Evolutionary conservation across 2,888 invertebrate genomes (phyloP), one percentile per base, ranked within the genome.

Genomic region (Chrysolina oricalcia): DNA sequence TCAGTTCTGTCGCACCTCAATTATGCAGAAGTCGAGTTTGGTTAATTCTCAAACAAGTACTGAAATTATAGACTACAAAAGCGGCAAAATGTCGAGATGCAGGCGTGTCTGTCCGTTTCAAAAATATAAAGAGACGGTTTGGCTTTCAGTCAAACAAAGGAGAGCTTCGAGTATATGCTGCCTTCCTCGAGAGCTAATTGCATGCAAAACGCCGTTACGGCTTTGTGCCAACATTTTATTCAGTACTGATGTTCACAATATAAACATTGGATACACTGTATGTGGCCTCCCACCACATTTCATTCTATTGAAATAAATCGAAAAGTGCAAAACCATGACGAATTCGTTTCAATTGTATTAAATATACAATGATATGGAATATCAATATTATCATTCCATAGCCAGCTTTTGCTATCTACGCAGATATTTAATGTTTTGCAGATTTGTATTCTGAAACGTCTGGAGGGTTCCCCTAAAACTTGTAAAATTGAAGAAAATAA

Each of bases 131-230:
- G 59, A 59, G 59, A 35, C 35, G 59, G 59, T 23, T 15, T 59
- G 59, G 59, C 59, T 59, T 8, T 59, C 53, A 35, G 59, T 59
- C 59, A 59, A 59, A 59, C 59, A 59, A 59, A 59, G 59, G n/a
- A 35, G n/a, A 59, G 35, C 59, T 35, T 23, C 13, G 59, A 15
- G n/a, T 59, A n/a, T n/a, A 35, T n/a, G 59, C 8, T 59, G 59
- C 59, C 11, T 35, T n/a, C n/a, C n/a, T 27, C 27, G 35, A 9
- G 35, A 59, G 59, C 35, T 59, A 59, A 59, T 59, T 59, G 59
- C 59, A 59, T 59, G 59, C 35, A 35, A 59, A 27, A 59, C 10
- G 13, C 59, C 35, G 59, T 59, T 53, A 15, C 53, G 19, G 53
- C 53, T 53, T 53, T 53, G 9, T 59, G 35, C 15, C 23, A 59